Conservation (phyloP, 2,797 vertebrate genomes). For the Bufotes viridis region DNA sequence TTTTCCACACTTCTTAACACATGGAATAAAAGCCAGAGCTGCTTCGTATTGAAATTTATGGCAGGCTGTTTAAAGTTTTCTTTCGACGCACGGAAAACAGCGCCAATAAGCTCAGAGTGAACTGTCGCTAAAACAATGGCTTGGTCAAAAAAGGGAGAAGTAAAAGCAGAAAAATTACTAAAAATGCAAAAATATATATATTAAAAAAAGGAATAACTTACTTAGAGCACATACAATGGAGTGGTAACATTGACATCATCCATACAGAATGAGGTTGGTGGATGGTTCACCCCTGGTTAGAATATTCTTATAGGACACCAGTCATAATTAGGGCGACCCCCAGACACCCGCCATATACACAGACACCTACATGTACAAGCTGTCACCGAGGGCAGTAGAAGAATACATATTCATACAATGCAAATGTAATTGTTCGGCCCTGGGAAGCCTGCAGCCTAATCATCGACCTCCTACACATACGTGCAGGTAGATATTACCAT, state of each 20-base stretch:
- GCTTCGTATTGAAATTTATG: too few species aligned
- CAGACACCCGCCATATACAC: neutral
- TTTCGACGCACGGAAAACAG: too few species aligned
- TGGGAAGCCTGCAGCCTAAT: neutral
- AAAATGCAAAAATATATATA: neutral
- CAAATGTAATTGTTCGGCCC: constrained; percentile 4
- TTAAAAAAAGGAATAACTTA: neutral
- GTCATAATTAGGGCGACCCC: neutral
- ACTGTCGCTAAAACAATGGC: too few species aligned
- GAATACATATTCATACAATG: constrained; percentile 38
- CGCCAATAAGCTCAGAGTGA: too few species aligned
- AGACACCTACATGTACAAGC: constrained; percentile 5
- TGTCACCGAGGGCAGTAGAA: constrained; percentile 17
- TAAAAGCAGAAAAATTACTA: neutral
- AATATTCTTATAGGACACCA: neutral
- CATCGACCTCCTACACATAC: neutral
- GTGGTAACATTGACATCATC: neutral
- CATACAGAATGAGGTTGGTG: neutral
- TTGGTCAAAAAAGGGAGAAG: neutral
- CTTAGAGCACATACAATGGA: neutral
- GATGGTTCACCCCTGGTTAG: neutral
- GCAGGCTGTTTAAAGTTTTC: too few species aligned
- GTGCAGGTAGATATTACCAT: neutral
- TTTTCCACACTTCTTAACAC: too few species aligned
- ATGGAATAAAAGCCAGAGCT: too few species aligned